A percentile compares a stretch with the other conserved stretches of the same genome.
These are phyloP conservation scores for Macroramphosus scolopax DNA, from an alignment of 2,797 vertebrate genomes.

Conservation along the genomic window DNA sequence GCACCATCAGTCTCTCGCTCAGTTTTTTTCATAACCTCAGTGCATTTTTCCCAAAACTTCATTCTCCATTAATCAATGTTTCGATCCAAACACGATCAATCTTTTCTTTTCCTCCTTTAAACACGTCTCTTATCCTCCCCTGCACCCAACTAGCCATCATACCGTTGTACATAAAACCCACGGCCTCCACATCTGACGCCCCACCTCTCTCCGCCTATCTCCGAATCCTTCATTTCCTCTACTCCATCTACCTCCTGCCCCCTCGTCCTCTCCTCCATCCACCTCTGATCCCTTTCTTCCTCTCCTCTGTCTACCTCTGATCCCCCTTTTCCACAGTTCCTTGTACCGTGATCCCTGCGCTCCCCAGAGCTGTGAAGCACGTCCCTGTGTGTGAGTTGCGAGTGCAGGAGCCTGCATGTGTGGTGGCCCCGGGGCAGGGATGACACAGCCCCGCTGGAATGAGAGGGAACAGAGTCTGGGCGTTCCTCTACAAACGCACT, in stretches of 20 bases:
- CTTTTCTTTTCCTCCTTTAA: constrained; percentile 46
- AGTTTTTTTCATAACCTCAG: constrained; percentile 25
- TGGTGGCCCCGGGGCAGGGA: constrained; percentile 81
- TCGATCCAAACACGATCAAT: constrained; percentile 47
- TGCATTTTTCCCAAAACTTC: constrained; percentile 33
- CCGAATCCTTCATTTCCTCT: constrained; percentile 65
- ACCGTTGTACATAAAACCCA: constrained; percentile 20
- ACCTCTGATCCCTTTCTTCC: constrained; percentile 72
- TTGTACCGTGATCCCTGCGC: constrained; percentile 48
- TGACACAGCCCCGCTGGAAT: constrained; percentile 85
- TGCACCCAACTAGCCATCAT: constrained; percentile 12
- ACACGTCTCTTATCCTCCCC: constrained; percentile 40
- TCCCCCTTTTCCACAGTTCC: constrained; percentile 67
- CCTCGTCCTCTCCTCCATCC: constrained; percentile 60
- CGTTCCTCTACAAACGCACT: constrained; percentile 85
- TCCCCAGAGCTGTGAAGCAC: constrained; percentile 60
- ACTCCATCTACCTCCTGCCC: constrained; percentile 52
- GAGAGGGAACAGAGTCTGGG: constrained; percentile 84
- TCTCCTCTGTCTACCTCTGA: constrained; percentile 66
- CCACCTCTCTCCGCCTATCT: constrained; percentile 20
- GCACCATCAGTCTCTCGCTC: constrained; percentile 1
- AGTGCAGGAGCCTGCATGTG: constrained; percentile 75
- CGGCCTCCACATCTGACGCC: constrained; percentile 32
- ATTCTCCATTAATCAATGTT: constrained; percentile 20
- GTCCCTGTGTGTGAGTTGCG: constrained; percentile 70